Evolutionary conservation across 2,113 vertebrate genomes (phyloP).

Genomic region (Notarius lentiginosus): DNA sequence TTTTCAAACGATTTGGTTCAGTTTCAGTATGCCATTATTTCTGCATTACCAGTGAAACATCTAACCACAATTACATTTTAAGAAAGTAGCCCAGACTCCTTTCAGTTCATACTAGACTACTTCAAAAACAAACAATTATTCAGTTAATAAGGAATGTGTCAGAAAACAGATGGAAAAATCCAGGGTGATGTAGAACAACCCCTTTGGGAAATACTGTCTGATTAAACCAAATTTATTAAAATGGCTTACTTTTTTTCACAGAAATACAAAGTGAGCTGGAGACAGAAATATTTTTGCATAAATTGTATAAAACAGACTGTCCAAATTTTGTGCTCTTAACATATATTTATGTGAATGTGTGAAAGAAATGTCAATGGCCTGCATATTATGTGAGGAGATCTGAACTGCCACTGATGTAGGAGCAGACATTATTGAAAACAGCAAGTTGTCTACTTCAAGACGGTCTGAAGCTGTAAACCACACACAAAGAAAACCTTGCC

Average conservation of each 20-base stretch:
- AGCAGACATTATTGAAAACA: constrained; percentile 34
- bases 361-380: constrained; percentile 22
- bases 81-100: neutral
- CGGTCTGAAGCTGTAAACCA: constrained; percentile 38
- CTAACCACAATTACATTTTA: constrained; percentile 8
- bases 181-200: constrained; percentile 12
- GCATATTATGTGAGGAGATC: constrained; percentile 32
- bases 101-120: neutral
- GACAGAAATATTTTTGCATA: constrained; percentile 18
- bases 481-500: constrained; percentile 35
- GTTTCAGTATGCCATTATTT: neutral
- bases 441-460: constrained; percentile 23
- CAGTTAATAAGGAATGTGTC: constrained; percentile 1
- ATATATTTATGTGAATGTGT: constrained; percentile 19
- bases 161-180: constrained; percentile 3
- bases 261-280: neutral
- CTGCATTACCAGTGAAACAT: neutral
- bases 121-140: constrained; percentile 22
- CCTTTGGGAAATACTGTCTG: constrained; percentile 18
- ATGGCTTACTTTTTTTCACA: constrained; percentile 9
- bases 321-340: constrained; percentile 36
- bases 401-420: constrained; percentile 25
- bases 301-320: constrained; percentile 44
- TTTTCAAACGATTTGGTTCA: neutral
- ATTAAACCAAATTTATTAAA: constrained; percentile 18